Base-by-base conservation (phyloP, 2,888 invertebrate species). In the Synanthedon myopaeformis region DNA sequence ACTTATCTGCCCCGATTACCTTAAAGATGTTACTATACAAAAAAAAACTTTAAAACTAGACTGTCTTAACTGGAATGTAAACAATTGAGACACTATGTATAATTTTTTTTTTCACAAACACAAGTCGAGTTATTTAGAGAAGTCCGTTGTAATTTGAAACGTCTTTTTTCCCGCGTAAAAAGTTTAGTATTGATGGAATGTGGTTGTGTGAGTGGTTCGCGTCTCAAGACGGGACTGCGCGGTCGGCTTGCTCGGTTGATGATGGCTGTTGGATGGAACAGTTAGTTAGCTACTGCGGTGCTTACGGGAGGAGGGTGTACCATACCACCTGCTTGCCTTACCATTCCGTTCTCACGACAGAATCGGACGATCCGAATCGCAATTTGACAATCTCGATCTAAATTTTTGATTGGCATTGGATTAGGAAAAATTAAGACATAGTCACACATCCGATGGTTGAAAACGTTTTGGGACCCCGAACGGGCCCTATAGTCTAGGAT, bases 1-100 rank as follows among this genome's bases (percentile, higher is more conserved):
- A 72, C 70, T 76, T 87, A 80, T 86, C 81, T 86, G 87, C 86
- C 86, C 87, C 87, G 85, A 86, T 87, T 85, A 85, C 82, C 75
- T 78, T 80, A 76, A 81, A 73, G 71, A 70, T 68, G 69, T 69
- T 70, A 69, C 70, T 72, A 74, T 64, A 23, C 23, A 49, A 57
- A 72, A 17, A 17, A 80, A 82, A 82, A 76, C 65, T 63, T 62
- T 63, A 59, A 8, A 54, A 58, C 54, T 57, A 52, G 51, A 53
- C 52, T 57, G 11, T 49, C 54, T 57, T 52, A 57, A 56, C 54
- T 61, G 54, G 41, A 35, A 53, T 53, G 52, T 56, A 56, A 57
- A 54, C 56, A 59, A 56, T 52, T 52, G 52, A 55, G 61, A 61
- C 61, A 59, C 28, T 45, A 8, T 45, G 51, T 61, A 57, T 57